phyloP scores from a whole-genome alignment of 2,888 invertebrate genomes.

The Prenolepis imparis region DNA sequence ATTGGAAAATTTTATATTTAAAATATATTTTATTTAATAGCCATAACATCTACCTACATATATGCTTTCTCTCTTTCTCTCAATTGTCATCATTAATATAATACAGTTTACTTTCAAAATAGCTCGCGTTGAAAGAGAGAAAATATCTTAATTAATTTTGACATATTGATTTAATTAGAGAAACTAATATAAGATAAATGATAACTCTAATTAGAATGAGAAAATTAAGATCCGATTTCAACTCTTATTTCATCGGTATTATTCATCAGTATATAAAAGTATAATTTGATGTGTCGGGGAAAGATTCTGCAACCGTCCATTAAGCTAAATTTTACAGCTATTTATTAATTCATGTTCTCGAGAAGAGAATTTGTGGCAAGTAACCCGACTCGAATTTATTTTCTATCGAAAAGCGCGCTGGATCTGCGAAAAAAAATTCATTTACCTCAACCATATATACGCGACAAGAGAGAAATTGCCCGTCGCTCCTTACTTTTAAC shows the following conservation, averaged over 20 bases:
- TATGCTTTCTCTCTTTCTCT: background rate
- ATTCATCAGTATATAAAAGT: background rate
- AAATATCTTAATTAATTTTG: background rate
- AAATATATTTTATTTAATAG: background rate
- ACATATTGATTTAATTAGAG: background rate
- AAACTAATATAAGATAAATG: background rate
- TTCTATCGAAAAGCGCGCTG: background rate
- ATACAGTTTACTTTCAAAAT: background rate
- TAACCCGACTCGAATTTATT: background rate
- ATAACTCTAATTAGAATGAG: background rate
- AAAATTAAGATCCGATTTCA: background rate
- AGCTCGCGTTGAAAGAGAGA: background rate
- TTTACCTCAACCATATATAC: background rate
- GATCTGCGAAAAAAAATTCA: conserved; percentile 17
- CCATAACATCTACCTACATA: background rate
- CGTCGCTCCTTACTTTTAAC: background rate
- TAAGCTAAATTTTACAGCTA: background rate
- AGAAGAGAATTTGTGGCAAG: background rate
- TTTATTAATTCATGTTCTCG: conserved; percentile 24
- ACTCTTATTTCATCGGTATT: background rate
- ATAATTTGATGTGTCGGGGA: background rate
- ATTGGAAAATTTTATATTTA: background rate
- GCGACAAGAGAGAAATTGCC: background rate
- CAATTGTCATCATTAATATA: background rate
- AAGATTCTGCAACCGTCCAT: background rate